phyloP scores from a whole-genome alignment of 2,797 vertebrate genomes.

The Atherinosoma microstoma region DNA sequence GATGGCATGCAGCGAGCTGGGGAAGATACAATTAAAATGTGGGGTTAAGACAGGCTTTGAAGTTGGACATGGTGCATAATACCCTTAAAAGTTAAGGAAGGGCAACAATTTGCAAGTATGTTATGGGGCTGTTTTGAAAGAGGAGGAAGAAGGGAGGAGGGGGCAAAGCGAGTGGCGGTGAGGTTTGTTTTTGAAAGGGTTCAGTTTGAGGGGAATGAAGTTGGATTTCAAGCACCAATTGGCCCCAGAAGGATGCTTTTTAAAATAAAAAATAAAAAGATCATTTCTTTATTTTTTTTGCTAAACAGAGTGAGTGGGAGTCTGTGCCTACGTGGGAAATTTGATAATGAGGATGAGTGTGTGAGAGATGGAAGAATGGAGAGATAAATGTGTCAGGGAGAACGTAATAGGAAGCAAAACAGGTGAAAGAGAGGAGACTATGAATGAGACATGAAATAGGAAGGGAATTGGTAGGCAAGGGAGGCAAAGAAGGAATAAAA shows the following conservation, averaged over 20 bases:
- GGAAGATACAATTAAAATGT: conserved; percentile 86
- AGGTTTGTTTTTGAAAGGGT: conserved; percentile 75
- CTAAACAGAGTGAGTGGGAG: conserved; percentile 56
- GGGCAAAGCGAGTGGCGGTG: conserved; percentile 44
- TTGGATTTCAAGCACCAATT: conserved; percentile 71
- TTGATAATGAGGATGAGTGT: conserved; percentile 59
- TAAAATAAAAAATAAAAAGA: conserved; percentile 10
- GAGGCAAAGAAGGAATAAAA: conserved; percentile 57
- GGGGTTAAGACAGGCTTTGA: conserved; percentile 87
- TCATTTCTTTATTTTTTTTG: conserved; percentile 17
- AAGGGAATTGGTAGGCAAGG: conserved; percentile 50
- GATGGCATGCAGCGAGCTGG: conserved; percentile 76
- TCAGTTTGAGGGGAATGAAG: conserved; percentile 77
- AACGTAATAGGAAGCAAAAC: conserved; percentile 44
- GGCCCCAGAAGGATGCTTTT: conserved; percentile 64
- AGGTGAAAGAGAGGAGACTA: conserved; percentile 52
- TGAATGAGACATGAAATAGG: conserved; percentile 65
- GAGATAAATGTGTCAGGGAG: conserved; percentile 48
- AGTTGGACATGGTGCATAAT: conserved; percentile 82
- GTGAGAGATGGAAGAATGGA: conserved; percentile 54
- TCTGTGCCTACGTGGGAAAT: conserved; percentile 64
- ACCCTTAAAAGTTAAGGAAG: conserved; percentile 79
- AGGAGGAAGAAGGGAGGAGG: conserved; percentile 27
- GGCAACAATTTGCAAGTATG: conserved; percentile 66
- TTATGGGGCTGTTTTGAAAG: conserved; percentile 78